Percentiles rank a stretch among this genome's conserved stretches.
Evolutionary conservation across 2,888 invertebrate genomes (phyloP).

Genomic region (Cephus rjabovi): DNA sequence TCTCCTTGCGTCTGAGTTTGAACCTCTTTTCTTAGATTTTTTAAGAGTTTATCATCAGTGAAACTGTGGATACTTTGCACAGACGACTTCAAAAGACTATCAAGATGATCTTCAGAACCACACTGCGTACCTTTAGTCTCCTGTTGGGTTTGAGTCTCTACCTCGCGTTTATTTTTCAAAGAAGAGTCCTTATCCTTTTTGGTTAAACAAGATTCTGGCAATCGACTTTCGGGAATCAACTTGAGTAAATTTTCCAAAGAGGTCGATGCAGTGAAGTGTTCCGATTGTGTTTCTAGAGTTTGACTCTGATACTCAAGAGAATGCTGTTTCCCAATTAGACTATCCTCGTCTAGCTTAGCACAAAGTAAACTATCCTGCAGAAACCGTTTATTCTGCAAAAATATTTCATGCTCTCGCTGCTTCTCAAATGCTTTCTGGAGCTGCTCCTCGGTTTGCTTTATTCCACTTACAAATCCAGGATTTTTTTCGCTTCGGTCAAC

Average conservation of each 20-base stretch:
- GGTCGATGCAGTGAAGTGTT: slow-evolving; percentile 24
- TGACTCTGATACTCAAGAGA: slow-evolving; percentile 51
- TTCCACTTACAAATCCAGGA: background rate
- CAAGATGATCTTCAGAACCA: slow-evolving; percentile 35
- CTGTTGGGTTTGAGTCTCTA: slow-evolving; percentile 43
- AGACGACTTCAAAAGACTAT: slow-evolving; percentile 14
- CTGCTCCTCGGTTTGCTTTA: slow-evolving; percentile 17
- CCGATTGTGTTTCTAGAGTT: slow-evolving; percentile 44
- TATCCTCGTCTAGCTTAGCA: slow-evolving; percentile 30
- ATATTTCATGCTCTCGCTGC: slow-evolving; percentile 19
- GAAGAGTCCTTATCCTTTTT: background rate
- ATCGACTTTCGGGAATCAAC: slow-evolving; percentile 1
- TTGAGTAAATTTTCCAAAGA: background rate
- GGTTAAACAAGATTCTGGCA: too few species aligned
- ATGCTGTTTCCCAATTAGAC: slow-evolving; percentile 45
- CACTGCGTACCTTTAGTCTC: slow-evolving; percentile 54
- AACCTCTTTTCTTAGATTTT: slow-evolving; percentile 45
- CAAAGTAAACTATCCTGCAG: background rate
- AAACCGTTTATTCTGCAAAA: slow-evolving; percentile 10
- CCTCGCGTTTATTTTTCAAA: slow-evolving; percentile 32
- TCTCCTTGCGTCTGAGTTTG: slow-evolving; percentile 58
- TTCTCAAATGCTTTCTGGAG: slow-evolving; percentile 12
- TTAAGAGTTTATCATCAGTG: background rate
- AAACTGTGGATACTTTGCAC: slow-evolving; percentile 16
- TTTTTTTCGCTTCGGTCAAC: too few species aligned